A percentile compares a stretch with the other conserved stretches of the same genome.
Evolutionary conservation across 1,140 invertebrate species (phyloP).

Genomic region (Pantala flavescens): DNA sequence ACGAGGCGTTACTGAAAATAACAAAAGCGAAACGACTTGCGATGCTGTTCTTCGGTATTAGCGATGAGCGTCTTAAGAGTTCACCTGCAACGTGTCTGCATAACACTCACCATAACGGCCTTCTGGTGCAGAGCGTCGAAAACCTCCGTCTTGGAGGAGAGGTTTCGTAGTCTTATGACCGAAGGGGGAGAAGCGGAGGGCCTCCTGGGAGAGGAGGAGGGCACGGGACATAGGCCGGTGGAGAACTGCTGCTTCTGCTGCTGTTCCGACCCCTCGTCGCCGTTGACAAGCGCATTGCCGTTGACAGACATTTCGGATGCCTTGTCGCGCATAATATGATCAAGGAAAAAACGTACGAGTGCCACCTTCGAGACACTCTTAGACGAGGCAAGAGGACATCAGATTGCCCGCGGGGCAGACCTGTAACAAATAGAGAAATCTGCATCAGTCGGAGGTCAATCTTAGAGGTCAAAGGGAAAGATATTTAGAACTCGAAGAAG

Average conservation of each 20-base stretch:
- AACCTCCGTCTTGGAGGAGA: background rate
- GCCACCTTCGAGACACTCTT: background rate
- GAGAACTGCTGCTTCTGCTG: background rate
- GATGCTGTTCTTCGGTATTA: no score
- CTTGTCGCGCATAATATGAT: slow-evolving; percentile 5
- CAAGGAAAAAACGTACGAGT: background rate
- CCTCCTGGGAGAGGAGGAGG: background rate
- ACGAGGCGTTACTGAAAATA: no score
- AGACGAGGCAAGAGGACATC: no score
- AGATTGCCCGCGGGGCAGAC: no score
- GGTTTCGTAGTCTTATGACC: background rate
- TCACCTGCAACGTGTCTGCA: no score
- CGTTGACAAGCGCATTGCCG: background rate
- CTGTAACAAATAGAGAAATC: no score
- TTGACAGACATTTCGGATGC: background rate
- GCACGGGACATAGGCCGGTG: background rate
- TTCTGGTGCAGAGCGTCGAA: background rate
- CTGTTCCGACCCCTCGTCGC: background rate
- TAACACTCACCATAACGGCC: background rate
- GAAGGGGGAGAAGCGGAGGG: background rate
- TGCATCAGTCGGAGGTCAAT: no score
- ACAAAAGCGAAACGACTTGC: no score
- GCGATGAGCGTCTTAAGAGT: no score
- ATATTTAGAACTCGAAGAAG: no score
- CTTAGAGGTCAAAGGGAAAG: no score